These are phyloP conservation scores for Zoanthus gigantus DNA, from an alignment of 92 coral and sea anemone species.

Conservation along the genomic window DNA sequence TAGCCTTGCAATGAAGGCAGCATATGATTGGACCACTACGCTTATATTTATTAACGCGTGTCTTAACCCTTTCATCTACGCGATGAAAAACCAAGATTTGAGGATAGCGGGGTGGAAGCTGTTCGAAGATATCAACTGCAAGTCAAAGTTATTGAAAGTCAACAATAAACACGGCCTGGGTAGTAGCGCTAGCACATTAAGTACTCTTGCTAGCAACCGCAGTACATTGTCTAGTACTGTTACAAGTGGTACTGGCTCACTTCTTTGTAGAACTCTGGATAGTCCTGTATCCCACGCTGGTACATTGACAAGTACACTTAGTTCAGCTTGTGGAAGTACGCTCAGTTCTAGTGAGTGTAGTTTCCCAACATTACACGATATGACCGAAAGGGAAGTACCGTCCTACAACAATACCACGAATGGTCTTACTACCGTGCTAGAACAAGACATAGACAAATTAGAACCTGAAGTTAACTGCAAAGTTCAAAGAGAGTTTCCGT, in stretches of 20 bases:
- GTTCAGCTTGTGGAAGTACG: conserved; percentile 24
- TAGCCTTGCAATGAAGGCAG: conserved; percentile 56
- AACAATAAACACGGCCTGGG: conserved; percentile 17
- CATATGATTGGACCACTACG: conserved; percentile 71
- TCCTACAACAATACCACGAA: background rate
- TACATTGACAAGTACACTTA: conserved; percentile 26
- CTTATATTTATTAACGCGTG: conserved; percentile 76
- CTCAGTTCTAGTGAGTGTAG: background rate
- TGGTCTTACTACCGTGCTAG: conserved; percentile 19
- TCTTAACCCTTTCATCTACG: conserved; percentile 71
- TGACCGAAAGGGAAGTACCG: conserved; percentile 1
- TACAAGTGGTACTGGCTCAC: conserved; percentile 20
- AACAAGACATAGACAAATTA: background rate
- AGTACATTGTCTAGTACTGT: conserved; percentile 34
- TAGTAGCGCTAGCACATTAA: conserved; percentile 24
- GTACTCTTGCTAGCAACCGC: conserved; percentile 42
- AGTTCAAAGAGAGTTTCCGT: background rate
- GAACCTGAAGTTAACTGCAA: background rate
- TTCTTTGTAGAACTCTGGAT: conserved; percentile 32
- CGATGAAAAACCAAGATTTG: conserved; percentile 76
- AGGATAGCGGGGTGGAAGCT: conserved; percentile 62
- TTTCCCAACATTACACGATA: background rate
- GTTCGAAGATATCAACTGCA: conserved; percentile 35
- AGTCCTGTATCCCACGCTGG: conserved; percentile 10
- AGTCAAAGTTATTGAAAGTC: conserved; percentile 5